Conservation (phyloP, 2,888 invertebrate genomes). For the Xylota segnis region DNA sequence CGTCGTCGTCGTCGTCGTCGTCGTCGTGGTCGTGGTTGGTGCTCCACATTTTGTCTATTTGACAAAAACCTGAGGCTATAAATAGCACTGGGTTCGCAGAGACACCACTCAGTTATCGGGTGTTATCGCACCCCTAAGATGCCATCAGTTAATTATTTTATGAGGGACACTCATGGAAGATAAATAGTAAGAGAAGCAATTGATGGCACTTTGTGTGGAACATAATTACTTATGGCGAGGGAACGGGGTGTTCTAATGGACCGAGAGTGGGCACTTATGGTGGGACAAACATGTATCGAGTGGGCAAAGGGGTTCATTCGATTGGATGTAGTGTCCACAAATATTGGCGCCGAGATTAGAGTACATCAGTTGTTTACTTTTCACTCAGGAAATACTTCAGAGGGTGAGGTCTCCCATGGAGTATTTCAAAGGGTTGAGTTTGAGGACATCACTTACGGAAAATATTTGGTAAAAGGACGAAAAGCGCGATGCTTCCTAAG, state of each 20-base stretch:
- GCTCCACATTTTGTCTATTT: conserved; percentile 26
- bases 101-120: conserved; percentile 2
- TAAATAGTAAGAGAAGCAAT: not conserved
- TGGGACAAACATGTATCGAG: not conserved
- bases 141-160: conserved; percentile 42
- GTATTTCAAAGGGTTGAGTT: no score
- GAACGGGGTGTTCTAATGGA: not conserved
- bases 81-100: not conserved
- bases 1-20: no score
- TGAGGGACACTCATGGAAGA: conserved; percentile 4
- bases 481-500: no score
- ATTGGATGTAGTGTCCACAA: not conserved
- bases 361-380: not conserved
- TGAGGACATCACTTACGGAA: no score
- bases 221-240: conserved; percentile 1
- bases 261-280: not conserved
- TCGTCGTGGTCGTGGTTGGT: no score
- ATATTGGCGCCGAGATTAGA: not conserved
- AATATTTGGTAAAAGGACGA: no score
- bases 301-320: not conserved
- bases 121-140: conserved; percentile 14
- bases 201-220: not conserved
- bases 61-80: not conserved
- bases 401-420: no score
- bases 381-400: conserved; percentile 9